Base-by-base conservation (phyloP, 92 coral and sea anemone genomes). In the Blastomussa wellsi region DNA sequence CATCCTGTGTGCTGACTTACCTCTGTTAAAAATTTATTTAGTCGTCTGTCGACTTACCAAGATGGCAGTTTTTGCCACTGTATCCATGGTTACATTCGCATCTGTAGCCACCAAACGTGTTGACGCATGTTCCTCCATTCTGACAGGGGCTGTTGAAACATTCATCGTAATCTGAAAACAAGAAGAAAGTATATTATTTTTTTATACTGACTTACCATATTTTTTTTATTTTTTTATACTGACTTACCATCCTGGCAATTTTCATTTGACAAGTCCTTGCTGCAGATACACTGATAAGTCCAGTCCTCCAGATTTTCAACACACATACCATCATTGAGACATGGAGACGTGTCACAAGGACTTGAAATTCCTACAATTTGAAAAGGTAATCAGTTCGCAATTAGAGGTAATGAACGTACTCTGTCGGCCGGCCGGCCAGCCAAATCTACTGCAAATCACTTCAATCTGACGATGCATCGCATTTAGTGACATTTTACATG, bases 131-230 rank as follows among this genome's bases (percentile, higher is more conserved):
- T 57, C 62, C 79, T 24, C 81, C 87, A 24, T 74, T 62, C 41
- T 84, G 79, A 33, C 87, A 84, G 0, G 81, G 78, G 29, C 87
- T 84, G 80, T 79, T 84, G 19, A 47, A 62, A 29, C 87, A 84
- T 66, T 84, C 87, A 59, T 84, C 80, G 31, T 68, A 72, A 74
- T 84, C 87, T 84, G 19, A 26, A 39, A 59, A 12, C 8, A 0
- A 57, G 12, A 44, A 44, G 49, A 3, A 44, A 44, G 49, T 8
- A 8, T 3, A n/a, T n/a, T n/a, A n/a, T n/a, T n/a, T n/a, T n/a
- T n/a, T 3, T 6, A 44, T 44, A 0, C 11, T 57, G 29, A 57
- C 10, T 57, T 57, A 9, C 7, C 0, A 4, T 55, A 55, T 2
- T 55, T 55, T 55, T 3, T 55, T 57, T 57, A n/a, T 22, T 22